phyloP scores from a whole-genome alignment of 2,113 vertebrate genomes.

The Albula goreensis region DNA sequence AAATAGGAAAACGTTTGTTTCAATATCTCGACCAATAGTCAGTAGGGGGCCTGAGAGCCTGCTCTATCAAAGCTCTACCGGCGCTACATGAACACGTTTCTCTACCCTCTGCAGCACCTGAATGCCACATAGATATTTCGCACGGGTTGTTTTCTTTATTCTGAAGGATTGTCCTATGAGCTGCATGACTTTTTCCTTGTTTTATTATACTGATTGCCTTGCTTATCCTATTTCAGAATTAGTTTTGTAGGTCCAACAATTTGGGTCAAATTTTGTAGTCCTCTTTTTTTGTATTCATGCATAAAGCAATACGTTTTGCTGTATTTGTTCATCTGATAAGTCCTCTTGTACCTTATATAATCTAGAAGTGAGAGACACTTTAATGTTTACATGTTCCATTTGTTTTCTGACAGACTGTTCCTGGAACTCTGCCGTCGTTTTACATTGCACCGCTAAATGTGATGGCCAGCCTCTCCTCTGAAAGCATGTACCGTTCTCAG shows the following conservation, averaged over 20 bases:
- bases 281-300: too few species aligned
- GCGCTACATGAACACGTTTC: too few species aligned
- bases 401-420: not conserved
- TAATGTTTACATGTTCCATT: not conserved
- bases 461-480: not conserved
- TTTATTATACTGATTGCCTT: not conserved
- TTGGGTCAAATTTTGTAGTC: not conserved
- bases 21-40: too few species aligned
- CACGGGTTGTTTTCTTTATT: not conserved
- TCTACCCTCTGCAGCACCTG: too few species aligned
- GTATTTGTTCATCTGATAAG: not conserved
- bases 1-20: too few species aligned
- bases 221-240: not conserved
- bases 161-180: not conserved
- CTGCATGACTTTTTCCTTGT: too few species aligned
- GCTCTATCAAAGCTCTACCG: too few species aligned
- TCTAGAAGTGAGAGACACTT: not conserved
- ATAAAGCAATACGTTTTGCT: not conserved
- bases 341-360: not conserved
- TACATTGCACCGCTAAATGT: not conserved
- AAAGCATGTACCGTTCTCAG: not conserved
- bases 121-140: not conserved
- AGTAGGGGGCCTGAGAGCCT: too few species aligned
- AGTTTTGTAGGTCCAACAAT: not conserved
- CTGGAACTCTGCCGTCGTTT: not conserved